These are phyloP conservation scores for Girardinus metallicus DNA, from an alignment of 2,797 vertebrate species.

Conservation along the genomic window DNA sequence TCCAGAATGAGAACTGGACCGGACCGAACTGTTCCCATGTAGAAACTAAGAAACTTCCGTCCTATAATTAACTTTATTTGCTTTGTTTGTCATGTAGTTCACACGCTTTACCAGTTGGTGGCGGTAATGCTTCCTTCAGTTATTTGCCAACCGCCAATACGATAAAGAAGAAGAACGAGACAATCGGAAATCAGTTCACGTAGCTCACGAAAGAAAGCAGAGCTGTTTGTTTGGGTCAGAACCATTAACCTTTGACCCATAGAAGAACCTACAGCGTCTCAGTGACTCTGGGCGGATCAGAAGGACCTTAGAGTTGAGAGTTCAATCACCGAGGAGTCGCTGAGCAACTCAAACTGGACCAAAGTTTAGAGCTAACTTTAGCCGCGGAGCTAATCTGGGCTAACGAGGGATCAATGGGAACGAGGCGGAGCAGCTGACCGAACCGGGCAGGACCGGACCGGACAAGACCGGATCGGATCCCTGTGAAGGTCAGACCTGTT, in stretches of 20 bases:
- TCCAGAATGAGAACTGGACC: not conserved
- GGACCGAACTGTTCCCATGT: not conserved
- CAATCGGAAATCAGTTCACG: not conserved
- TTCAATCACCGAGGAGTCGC: not conserved
- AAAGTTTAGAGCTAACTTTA: not conserved
- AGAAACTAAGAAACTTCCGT: not conserved
- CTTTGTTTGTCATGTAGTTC: too few species aligned
- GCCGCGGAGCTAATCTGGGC: not conserved
- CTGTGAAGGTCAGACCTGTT: not conserved
- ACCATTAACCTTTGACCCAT: not conserved
- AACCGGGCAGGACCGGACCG: not conserved
- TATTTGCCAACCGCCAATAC: too few species aligned
- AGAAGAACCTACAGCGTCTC: not conserved
- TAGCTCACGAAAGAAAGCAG: not conserved
- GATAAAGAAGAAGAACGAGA: too few species aligned
- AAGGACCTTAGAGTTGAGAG: not conserved
- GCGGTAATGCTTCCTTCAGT: too few species aligned
- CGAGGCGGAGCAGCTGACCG: not conserved
- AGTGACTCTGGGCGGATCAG: not conserved
- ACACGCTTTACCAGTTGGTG: not conserved
- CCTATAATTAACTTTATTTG: not conserved
- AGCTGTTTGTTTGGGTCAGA: not conserved
- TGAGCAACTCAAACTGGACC: not conserved
- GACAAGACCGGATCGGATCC: not conserved
- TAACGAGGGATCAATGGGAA: not conserved